phyloP scores from a whole-genome alignment of 2,113 vertebrate species.

The Mustelus asterias region DNA sequence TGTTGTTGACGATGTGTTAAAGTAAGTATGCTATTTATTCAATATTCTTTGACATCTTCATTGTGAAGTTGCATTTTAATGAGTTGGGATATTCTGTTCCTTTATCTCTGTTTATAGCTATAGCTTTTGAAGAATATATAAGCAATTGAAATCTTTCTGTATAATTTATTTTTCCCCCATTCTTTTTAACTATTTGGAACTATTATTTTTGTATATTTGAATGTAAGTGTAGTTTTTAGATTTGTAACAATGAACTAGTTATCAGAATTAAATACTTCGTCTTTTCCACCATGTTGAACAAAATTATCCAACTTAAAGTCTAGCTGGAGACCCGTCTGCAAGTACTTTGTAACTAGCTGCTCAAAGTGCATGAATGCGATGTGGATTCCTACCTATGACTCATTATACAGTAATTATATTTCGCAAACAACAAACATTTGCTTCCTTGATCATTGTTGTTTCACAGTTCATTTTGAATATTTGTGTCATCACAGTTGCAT shows the following conservation, averaged over 20 bases:
- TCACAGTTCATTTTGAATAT: not conserved
- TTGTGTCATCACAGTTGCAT: not conserved
- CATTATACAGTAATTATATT: slow-evolving; percentile 3
- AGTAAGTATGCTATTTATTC: slow-evolving; percentile 64
- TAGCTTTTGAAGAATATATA: not conserved
- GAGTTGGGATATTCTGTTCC: slow-evolving; percentile 47
- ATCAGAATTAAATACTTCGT: not conserved
- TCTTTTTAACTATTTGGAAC: not conserved
- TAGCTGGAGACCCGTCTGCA: not conserved
- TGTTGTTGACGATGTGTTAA: slow-evolving; percentile 56
- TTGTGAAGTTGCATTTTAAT: slow-evolving; percentile 42
- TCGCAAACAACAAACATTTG: not conserved
- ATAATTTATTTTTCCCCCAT: not conserved
- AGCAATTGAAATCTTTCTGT: not conserved
- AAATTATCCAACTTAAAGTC: not conserved
- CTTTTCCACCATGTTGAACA: not conserved
- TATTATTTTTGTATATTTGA: not conserved
- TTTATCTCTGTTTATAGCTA: slow-evolving; percentile 38
- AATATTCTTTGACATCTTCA: slow-evolving; percentile 41
- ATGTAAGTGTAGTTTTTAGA: not conserved
- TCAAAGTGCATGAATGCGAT: not conserved
- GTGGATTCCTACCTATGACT: not conserved
- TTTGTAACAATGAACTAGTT: not conserved
- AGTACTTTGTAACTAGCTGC: not conserved
- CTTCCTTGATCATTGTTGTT: not conserved